Base-by-base conservation (phyloP, 2,113 vertebrate genomes). In the Pao palembangensis region DNA sequence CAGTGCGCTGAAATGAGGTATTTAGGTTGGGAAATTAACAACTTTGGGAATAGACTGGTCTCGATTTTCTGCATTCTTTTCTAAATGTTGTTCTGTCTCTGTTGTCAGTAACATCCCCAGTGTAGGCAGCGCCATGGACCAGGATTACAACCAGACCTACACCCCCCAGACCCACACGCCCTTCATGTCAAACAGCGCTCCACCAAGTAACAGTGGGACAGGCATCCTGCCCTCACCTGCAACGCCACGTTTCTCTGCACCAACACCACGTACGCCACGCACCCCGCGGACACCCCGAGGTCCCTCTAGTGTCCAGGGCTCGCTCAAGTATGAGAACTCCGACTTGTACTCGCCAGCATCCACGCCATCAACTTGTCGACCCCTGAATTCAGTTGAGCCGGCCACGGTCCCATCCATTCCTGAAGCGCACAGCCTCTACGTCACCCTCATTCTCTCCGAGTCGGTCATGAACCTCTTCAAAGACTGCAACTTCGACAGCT, bases 401-500 rank as follows among this genome's bases (percentile, higher is more conserved):
- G 94, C 95, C 21, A 99, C 97, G 0, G 94, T 98, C 44, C 94
- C 96, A 59, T 95, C 95, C 50, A 93, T 98, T 76, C 96, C 96
- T 0, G 96, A 99, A 88, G 97, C 97, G 17, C 97, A 99, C 89
- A 99, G 97, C 89, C 95, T 99, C 46, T 99, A 99, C 3, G 97
- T 99, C 58, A 98, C 94, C 60, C 95, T 99, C 87, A 99, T 99
- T 85, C 95, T 99, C 69, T 98, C 97, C 0, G 97, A 99, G 83
- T 98, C 97, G 0, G 94, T 97, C 75, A 94, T 97, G 94, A 98
- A 98, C 69, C 93, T 99, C 73, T 99, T 95, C 89, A 98, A 96
- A 81, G 97, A 99, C 91, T 99, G 97, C 83, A 99, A 96, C 90
- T 98, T 98, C 55, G 97, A 99, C 91, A 99, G 96, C 92, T 99